phyloP scores from a whole-genome alignment of 2,888 invertebrate genomes.

The Aspidapion aeneum region DNA sequence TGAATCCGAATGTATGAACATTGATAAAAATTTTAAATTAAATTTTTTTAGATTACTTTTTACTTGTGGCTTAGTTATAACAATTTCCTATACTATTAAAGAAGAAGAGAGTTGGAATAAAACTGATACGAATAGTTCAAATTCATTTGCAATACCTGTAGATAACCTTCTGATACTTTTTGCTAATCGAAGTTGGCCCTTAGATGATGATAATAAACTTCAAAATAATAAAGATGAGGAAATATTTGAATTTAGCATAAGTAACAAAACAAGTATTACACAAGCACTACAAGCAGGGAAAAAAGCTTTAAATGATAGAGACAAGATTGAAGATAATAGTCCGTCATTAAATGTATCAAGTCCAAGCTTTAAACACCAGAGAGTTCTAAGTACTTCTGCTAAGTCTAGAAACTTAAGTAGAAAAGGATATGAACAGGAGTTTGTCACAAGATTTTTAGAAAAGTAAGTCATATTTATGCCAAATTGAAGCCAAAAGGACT shows the following conservation, averaged over 20 bases:
- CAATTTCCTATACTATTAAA: slow-evolving; percentile 28
- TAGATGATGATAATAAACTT: slow-evolving; percentile 19
- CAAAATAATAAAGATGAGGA: not conserved
- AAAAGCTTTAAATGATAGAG: slow-evolving; percentile 54
- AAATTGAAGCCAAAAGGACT: not conserved
- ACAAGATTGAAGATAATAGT: slow-evolving; percentile 52
- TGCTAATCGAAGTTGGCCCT: slow-evolving; percentile 27
- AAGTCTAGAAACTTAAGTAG: slow-evolving; percentile 61
- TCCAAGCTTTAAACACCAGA: slow-evolving; percentile 68
- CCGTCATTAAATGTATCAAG: slow-evolving; percentile 53
- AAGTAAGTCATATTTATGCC: slow-evolving; percentile 20
- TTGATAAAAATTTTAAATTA: no score
- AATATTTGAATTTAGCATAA: no score
- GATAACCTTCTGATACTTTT: slow-evolving; percentile 26
- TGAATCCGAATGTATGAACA: no score
- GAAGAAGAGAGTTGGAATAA: slow-evolving; percentile 19
- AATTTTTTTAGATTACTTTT: slow-evolving; percentile 33
- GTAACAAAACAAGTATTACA: slow-evolving; percentile 14
- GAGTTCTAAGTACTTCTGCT: slow-evolving; percentile 61
- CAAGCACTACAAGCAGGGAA: slow-evolving; percentile 46
- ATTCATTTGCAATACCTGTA: slow-evolving; percentile 16
- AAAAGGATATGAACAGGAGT: slow-evolving; percentile 64
- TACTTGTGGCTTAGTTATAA: slow-evolving; percentile 28
- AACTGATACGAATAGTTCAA: slow-evolving; percentile 14
- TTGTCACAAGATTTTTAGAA: slow-evolving; percentile 56